A percentile compares a stretch with the other conserved stretches of the same genome.
Evolutionary conservation across 2,113 vertebrate species (phyloP).

Genomic region (Lagopus muta): DNA sequence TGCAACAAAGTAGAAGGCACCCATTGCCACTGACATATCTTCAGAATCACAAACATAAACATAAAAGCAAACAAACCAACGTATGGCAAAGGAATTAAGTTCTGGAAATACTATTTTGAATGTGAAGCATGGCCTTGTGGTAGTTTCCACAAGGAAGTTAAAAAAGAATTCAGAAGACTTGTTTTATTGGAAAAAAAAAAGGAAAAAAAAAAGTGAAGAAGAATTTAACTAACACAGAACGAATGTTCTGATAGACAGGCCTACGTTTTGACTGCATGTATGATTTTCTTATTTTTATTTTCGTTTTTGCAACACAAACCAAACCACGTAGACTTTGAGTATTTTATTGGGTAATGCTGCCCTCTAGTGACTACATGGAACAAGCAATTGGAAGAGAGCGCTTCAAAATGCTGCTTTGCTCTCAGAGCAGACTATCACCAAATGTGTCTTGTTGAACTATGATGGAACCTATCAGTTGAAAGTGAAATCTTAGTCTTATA

Average conservation of each 20-base stretch:
- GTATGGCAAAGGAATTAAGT: background rate
- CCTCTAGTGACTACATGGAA: slow-evolving; percentile 55
- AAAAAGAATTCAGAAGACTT: slow-evolving; percentile 2
- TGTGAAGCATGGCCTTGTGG: background rate
- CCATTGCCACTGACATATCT: background rate
- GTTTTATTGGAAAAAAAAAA: background rate
- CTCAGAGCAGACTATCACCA: background rate
- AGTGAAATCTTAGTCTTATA: background rate
- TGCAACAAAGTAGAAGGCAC: background rate
- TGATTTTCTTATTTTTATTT: slow-evolving; percentile 7
- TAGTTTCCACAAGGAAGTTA: slow-evolving; percentile 12
- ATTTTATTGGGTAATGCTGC: slow-evolving; percentile 67
- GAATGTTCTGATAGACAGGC: slow-evolving; percentile 40
- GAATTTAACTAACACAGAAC: slow-evolving; percentile 21
- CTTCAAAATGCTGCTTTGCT: background rate
- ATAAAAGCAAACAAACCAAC: background rate
- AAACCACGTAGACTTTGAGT: background rate
- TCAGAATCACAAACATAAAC: background rate
- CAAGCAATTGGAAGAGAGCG: accelerated
- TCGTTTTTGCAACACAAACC: background rate
- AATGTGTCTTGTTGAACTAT: background rate
- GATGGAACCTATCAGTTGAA: background rate
- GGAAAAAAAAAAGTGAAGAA: background rate
- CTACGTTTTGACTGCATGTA: slow-evolving; percentile 23
- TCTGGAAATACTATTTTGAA: background rate